Base-by-base conservation (phyloP, 2,797 vertebrate genomes). In the Euphonia xanthogaster region DNA sequence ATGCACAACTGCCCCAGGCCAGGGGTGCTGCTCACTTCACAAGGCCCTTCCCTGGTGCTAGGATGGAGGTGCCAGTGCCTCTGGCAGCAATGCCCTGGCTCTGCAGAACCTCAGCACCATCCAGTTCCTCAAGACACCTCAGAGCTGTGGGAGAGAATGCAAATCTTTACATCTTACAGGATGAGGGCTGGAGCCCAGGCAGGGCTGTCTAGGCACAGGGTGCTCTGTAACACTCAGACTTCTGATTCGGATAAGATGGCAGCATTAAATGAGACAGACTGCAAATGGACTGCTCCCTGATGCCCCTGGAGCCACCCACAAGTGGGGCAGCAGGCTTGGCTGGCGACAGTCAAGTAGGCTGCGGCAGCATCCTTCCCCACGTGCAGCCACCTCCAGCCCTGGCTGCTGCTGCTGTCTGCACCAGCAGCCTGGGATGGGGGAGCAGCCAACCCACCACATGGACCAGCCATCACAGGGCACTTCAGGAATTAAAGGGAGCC, bases 1-100 rank as follows among this genome's bases (percentile, higher is more conserved):
- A 2, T 2, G 5, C 53, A 42, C 0, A 0, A 39, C 63, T 68
- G 30, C 47, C 21, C 31, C 0, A 4, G 28, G 14, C 22, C 68
- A 58, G 19, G 17, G 18, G 4, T 17, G 40, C 24, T 17, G 35
- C 20, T 42, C 54, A 51, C 24, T 77, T 66, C 80, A 28, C 18
- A 51, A 63, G 62, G 28, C 54, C 31, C 6, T 22, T 87, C 21
- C 35, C 18, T 16, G 47, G 67, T 50, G 53, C 58, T 50, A 57
- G 76, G 68, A 28, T 44, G 55, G 44, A 86, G 48, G 47, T 68
- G 65, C 16, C 55, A 57, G 55, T 37, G 51, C 23, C 35, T 37
- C 50, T 2, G 12, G 39, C 37, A 90, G 65, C 54, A 57, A 37
- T 4, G 30, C 7, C 50, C 54, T 23, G 20, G 18, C 58, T 57